phyloP scores from a whole-genome alignment of 92 coral and sea anemone genomes.

The Muricea muricata region DNA sequence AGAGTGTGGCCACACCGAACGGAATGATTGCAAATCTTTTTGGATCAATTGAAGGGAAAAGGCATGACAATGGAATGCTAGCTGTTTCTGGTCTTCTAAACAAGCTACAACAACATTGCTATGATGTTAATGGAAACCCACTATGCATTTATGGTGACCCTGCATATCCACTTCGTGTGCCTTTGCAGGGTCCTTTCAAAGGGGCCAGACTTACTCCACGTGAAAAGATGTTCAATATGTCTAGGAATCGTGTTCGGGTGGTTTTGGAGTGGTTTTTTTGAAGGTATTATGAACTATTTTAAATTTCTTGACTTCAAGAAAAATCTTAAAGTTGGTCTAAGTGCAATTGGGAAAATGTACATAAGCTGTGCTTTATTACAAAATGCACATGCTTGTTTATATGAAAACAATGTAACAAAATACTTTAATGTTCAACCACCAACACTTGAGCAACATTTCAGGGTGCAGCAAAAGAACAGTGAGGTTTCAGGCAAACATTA shows the following conservation, averaged over 20 bases:
- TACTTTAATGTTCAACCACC: neutral
- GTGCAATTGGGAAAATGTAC: neutral
- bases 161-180: too few species aligned
- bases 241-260: neutral
- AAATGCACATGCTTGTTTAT: neutral
- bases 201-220: neutral
- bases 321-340: neutral
- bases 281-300: neutral
- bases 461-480: too few species aligned
- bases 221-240: neutral
- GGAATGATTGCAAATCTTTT: neutral
- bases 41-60: conserved; percentile 27
- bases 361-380: neutral
- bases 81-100: neutral
- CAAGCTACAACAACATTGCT: neutral
- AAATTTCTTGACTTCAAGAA: too few species aligned
- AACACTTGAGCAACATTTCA: neutral
- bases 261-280: neutral
- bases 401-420: neutral
- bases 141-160: too few species aligned
- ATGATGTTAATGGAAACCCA: neutral
- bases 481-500: too few species aligned
- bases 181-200: neutral
- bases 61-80: conserved; percentile 41
- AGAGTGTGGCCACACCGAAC: neutral